Evolutionary conservation across 1,140 invertebrate species (phyloP).

Genomic region (Aricia agestis): DNA sequence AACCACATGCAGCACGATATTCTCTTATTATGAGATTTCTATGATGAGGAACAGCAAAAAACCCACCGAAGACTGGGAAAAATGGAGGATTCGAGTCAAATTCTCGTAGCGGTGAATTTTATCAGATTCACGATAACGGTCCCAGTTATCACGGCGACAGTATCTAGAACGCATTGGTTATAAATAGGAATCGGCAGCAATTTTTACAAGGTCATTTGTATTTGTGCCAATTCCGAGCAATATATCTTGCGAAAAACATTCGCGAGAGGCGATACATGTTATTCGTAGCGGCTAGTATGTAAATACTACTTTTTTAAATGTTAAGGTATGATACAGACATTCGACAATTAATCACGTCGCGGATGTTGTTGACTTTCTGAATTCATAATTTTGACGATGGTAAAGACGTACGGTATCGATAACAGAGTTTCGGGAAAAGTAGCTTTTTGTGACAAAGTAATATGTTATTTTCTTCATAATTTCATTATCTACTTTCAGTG

Average conservation of each 20-base stretch:
- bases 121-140: conserved; percentile 1
- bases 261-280: not conserved
- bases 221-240: conserved; percentile 8
- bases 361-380: not conserved
- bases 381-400: too few species aligned
- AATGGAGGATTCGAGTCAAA: too few species aligned
- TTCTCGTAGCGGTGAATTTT: not conserved
- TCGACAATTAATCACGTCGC: not conserved
- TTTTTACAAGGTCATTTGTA: conserved; percentile 13
- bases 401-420: too few species aligned
- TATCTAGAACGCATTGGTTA: conserved; percentile 8
- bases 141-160: conserved; percentile 1
- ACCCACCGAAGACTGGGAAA: too few species aligned
- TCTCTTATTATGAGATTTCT: too few species aligned
- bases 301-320: not conserved
- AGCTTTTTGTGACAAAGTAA: too few species aligned
- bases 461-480: too few species aligned
- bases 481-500: too few species aligned
- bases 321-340: not conserved
- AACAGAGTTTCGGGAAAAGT: too few species aligned
- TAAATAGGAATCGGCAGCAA: conserved; percentile 8
- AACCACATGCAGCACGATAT: too few species aligned
- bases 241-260: conserved; percentile 2
- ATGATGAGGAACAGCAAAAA: too few species aligned
- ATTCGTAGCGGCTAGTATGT: not conserved